Evolutionary conservation across 2,888 invertebrate genomes (phyloP), one percentile per base, ranked within the genome.

Genomic region (Antheraea yamamai): DNA sequence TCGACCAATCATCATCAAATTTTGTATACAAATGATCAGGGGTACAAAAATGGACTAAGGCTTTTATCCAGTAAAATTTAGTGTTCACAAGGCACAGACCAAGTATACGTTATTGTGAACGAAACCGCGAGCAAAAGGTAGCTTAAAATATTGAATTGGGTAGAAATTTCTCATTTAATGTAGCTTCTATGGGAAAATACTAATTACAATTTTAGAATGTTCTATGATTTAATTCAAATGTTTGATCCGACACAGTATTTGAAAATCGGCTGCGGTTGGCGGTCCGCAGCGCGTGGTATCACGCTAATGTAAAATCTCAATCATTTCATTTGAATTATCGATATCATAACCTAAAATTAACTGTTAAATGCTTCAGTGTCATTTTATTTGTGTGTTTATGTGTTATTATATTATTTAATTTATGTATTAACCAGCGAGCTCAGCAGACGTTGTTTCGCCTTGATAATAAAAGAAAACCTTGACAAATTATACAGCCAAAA

Each of bases 261-360:
- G 82, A 81, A 82, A 83, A 84, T 83, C 80, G 82, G 76, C 52
- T 83, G 86, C 75, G 87, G 87, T 85, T 75, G 84, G 83, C 72
- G 82, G 82, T 78, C 20, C 73, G 75, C 72, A 74, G 75, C 76
- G 74, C 77, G 73, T 76, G 74, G 75, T 76, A 80, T 77, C 78
- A 78, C 77, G 78, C 73, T 77, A 74, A 55, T 76, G 78, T 78
- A 81, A 47, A 81, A 80, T 77, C 76, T 77, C 79, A 79, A 81
- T 83, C 79, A 81, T 83, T 81, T 79, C 80, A 83, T 84, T 82
- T 76, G 77, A 79, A 82, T 84, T 79, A 79, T 82, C 79, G 78
- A 77, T 80, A 81, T 77, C 77, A 79, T 77, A 64, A 74, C 74
- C 72, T 61, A 47, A 71, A 72, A 75, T 72, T 47, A 72, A 72